These are phyloP conservation scores for Drymonia ruficornis DNA, from an alignment of 2,888 invertebrate species.

Conservation along the genomic window DNA sequence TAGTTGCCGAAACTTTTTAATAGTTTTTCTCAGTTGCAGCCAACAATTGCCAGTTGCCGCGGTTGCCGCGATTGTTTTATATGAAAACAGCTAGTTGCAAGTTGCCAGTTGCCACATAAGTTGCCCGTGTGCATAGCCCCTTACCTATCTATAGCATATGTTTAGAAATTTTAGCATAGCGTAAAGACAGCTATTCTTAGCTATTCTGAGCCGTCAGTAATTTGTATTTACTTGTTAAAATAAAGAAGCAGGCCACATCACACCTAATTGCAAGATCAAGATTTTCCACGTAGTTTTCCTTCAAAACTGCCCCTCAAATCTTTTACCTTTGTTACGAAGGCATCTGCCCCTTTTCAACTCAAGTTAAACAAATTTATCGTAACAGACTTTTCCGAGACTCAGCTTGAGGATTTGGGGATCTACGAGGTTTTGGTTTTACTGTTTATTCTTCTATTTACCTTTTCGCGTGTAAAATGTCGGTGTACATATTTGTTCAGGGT, in stretches of 20 bases:
- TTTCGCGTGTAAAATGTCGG: constrained; percentile 26
- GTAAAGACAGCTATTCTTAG: too few species aligned
- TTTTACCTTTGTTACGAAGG: constrained; percentile 65
- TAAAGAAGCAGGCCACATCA: constrained; percentile 29
- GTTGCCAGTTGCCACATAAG: too few species aligned
- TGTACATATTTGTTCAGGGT: constrained; percentile 16
- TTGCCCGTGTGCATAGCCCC: too few species aligned
- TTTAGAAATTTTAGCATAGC: too few species aligned
- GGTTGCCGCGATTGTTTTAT: too few species aligned
- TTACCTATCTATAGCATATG: too few species aligned
- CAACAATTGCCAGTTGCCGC: too few species aligned
- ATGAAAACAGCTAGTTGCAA: too few species aligned
- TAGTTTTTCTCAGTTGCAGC: too few species aligned
- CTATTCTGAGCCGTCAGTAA: too few species aligned
- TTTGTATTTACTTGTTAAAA: too few species aligned
- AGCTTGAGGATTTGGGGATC: constrained; percentile 75
- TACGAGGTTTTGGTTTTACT: constrained; percentile 71
- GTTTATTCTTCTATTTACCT: constrained; percentile 53
- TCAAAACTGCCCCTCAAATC: constrained; percentile 65
- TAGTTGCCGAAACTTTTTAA: too few species aligned
- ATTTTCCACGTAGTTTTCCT: constrained; percentile 59
- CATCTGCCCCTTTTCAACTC: constrained; percentile 72
- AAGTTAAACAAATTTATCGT: constrained; percentile 78
- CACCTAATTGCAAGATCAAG: constrained; percentile 64
- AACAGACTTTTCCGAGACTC: constrained; percentile 76